Base-by-base conservation (phyloP, 2,888 invertebrate genomes). In the Drosophila nr. perissopoda region DNA sequence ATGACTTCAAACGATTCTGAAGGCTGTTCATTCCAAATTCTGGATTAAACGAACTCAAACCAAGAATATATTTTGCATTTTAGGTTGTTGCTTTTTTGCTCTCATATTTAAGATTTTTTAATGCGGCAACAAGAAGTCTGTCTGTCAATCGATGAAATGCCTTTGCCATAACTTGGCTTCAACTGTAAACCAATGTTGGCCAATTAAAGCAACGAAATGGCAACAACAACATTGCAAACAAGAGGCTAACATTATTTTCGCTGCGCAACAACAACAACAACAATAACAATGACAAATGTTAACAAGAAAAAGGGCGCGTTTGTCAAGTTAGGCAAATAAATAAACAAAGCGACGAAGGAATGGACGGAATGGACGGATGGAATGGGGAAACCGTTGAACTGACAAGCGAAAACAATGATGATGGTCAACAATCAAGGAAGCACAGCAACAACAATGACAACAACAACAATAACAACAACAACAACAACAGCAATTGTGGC, bases 161-260 rank as follows among this genome's bases (percentile, higher is more conserved):
- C 27, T 49, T 64, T 40, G 54, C 54, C 59, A 31, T 36, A 59
- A 42, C 49, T 62, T 11, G 38, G 33, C 25, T 58, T 58, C 40
- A 56, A 59, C 49, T 58, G 70, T 67, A 34, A 40, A 66, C 21
- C 16, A 52, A 33, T 48, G 70, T 51, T 61, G 63, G 83, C 83
- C 86, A 89, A 85, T 89, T 85, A 83, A 75, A 80, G 67, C 58
- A 34, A 53, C 58, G 56, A 68, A 87, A 67, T 72, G 65, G 58
- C 72, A 81, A 83, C 68, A 69, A 69, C 65, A 69, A 72, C 76
- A 7, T 18, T 6, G 18, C 18, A 6, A 36, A 38, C 65, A 69
- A 70, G 69, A 49, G 65, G 40, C 54, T 57, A 65, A 65, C 64
- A 66, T 61, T 59, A 48, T 68, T 60, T 69, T 57, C 36, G 38